These are phyloP conservation scores for Eonycteris spelaea DNA, from an alignment of 2,113 vertebrate genomes.

Conservation along the genomic window DNA sequence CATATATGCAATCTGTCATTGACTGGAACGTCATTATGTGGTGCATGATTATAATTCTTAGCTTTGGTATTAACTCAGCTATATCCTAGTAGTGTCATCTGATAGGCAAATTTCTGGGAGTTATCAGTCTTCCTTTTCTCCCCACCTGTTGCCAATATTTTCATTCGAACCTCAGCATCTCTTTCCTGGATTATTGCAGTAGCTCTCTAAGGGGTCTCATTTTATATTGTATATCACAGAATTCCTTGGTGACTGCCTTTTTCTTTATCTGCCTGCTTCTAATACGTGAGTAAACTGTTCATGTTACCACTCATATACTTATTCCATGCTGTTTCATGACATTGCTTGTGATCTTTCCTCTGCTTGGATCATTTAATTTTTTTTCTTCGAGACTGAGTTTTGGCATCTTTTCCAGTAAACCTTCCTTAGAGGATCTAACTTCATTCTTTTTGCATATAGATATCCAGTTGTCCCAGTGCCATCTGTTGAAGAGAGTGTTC, in stretches of 20 bases:
- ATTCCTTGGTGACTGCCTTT: conserved; percentile 1
- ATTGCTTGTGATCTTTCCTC: neutral
- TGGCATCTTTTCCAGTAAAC: neutral
- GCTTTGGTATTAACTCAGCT: neutral
- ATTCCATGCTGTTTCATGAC: neutral
- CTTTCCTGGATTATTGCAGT: neutral
- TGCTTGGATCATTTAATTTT: conserved; percentile 20
- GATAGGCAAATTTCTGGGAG: neutral
- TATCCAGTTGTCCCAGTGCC: neutral
- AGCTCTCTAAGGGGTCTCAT: neutral
- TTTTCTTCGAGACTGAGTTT: neutral
- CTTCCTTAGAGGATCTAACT: neutral
- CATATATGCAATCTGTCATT: neutral
- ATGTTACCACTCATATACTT: neutral
- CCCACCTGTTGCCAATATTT: conserved; percentile 14
- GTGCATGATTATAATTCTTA: neutral
- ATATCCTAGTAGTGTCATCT: neutral
- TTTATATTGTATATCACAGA: neutral
- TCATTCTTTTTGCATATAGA: conserved; percentile 17
- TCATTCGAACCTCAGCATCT: conserved; percentile 17
- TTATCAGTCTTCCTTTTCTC: neutral
- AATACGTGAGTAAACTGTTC: neutral
- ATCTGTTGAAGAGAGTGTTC: neutral
- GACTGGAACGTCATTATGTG: neutral
- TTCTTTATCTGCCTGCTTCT: neutral